Conservation (phyloP, 2,888 invertebrate genomes). For the Lacanobia oleracea region DNA sequence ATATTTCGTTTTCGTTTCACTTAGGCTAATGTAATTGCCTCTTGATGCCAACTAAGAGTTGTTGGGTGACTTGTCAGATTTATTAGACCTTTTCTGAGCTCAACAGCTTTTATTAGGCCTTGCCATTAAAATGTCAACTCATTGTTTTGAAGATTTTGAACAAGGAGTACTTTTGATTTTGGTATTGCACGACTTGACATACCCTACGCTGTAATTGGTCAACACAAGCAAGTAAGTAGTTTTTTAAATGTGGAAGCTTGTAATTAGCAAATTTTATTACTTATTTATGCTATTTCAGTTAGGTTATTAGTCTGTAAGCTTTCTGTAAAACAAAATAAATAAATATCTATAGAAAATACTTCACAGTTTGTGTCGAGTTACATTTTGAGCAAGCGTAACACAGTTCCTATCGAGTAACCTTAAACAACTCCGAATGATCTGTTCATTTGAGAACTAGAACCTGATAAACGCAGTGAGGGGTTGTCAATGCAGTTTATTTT, state of each 20-base stretch:
- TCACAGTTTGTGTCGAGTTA: constrained; percentile 3
- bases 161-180: too few species aligned
- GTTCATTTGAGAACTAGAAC: constrained; percentile 71
- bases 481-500: constrained; percentile 82
- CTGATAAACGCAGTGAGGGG: constrained; percentile 71
- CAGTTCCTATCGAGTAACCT: constrained; percentile 4
- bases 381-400: constrained; percentile 18
- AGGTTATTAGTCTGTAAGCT: too few species aligned
- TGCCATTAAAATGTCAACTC: constrained; percentile 36
- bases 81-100: constrained; percentile 43
- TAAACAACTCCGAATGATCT: constrained; percentile 56
- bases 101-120: constrained; percentile 32
- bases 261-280: too few species aligned
- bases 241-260: too few species aligned
- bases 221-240: too few species aligned
- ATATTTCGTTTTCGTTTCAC: constrained; percentile 68
- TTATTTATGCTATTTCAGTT: too few species aligned
- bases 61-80: constrained; percentile 47
- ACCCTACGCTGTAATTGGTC: too few species aligned
- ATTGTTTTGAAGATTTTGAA: too few species aligned
- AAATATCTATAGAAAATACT: neutral
- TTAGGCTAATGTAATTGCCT: constrained; percentile 62
- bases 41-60: constrained; percentile 56
- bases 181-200: too few species aligned
- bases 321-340: too few species aligned